Evolutionary conservation across 2,113 vertebrate genomes (phyloP).

Genomic region (Crypturellus undulatus): DNA sequence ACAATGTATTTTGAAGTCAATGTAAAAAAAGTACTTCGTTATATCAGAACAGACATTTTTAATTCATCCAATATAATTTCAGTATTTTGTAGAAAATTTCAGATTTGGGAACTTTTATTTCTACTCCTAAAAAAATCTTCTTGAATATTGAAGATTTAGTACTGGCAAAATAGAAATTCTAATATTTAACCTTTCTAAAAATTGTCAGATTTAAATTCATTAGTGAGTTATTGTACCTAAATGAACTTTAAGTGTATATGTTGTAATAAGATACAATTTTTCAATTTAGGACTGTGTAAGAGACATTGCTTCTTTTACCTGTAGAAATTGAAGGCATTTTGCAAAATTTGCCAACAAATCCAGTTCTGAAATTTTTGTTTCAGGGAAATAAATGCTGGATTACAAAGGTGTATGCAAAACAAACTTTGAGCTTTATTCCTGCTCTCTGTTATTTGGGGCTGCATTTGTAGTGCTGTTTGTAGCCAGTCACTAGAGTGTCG

Average conservation of each 20-base stretch:
- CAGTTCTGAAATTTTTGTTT: background rate
- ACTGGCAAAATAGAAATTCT: background rate
- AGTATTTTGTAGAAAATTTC: background rate
- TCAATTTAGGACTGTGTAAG: background rate
- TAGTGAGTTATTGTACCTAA: background rate
- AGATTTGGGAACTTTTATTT: background rate
- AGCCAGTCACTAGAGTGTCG: background rate
- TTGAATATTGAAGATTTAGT: background rate
- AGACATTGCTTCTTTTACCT: background rate
- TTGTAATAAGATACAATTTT: background rate
- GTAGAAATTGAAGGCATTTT: background rate
- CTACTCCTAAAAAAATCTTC: background rate
- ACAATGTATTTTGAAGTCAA: background rate
- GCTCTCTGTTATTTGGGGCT: background rate
- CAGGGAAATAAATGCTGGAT: rapidly evolving
- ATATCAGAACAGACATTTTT: background rate
- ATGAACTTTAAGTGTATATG: background rate
- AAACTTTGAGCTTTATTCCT: background rate
- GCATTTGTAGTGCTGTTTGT: background rate
- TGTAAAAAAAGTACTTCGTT: background rate
- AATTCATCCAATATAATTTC: background rate
- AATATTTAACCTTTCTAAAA: background rate
- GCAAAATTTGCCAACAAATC: background rate
- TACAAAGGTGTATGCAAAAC: background rate
- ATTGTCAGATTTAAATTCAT: background rate